Conservation (phyloP, 2,888 invertebrate species). For the Temnothorax rugatulus region DNA sequence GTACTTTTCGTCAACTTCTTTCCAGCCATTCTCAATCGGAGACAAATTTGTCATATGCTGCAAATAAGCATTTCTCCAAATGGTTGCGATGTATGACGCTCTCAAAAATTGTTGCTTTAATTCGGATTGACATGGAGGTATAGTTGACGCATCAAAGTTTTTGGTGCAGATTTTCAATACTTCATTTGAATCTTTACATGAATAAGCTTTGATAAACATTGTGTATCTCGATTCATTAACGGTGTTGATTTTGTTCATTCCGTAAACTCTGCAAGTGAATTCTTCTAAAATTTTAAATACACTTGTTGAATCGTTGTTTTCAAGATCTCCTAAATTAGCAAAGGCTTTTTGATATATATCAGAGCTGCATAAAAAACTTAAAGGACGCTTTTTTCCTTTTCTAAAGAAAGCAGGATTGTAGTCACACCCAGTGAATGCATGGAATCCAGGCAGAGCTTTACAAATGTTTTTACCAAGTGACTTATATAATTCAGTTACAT, state of each 20-base stretch:
- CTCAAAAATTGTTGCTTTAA: not conserved
- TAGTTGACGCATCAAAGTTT: not conserved
- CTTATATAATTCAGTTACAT: too few relatives aligned
- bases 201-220: slow-evolving; percentile 3
- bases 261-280: slow-evolving; percentile 3
- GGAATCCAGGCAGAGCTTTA: too few relatives aligned
- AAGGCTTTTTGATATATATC: too few relatives aligned
- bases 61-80: not conserved
- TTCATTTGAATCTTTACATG: not conserved
- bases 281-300: not conserved
- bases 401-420: too few relatives aligned
- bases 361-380: too few relatives aligned
- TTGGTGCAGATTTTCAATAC: not conserved
- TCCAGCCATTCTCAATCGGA: not conserved
- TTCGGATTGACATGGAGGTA: not conserved
- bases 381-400: too few relatives aligned
- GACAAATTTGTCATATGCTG: not conserved
- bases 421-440: too few relatives aligned
- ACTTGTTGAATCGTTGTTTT: too few relatives aligned
- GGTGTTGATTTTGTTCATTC: not conserved
- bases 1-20: too few relatives aligned
- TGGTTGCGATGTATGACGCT: not conserved
- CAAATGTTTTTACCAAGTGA: too few relatives aligned
- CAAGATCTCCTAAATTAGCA: too few relatives aligned
- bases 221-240: not conserved